These are phyloP conservation scores for Festucalex cinctus DNA, from an alignment of 2,113 vertebrate species.

Conservation along the genomic window DNA sequence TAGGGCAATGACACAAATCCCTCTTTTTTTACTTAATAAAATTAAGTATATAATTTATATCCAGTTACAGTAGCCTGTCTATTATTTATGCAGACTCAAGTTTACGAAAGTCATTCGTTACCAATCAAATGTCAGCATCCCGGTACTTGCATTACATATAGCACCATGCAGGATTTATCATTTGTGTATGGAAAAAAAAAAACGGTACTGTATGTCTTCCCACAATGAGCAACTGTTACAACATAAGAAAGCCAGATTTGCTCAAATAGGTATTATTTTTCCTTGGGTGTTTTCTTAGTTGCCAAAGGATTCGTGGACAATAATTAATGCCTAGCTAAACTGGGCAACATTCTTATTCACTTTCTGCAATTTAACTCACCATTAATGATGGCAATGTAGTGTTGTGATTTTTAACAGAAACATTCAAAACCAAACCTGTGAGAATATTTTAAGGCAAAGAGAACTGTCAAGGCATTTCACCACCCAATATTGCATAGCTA, in stretches of 20 bases:
- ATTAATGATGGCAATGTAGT: slow-evolving; percentile 36
- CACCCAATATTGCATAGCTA: slow-evolving; percentile 77
- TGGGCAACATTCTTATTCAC: slow-evolving; percentile 41
- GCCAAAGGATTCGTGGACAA: slow-evolving; percentile 20
- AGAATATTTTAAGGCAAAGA: slow-evolving; percentile 71
- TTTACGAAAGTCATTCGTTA: slow-evolving; percentile 22
- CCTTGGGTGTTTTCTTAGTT: background rate
- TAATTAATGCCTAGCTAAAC: slow-evolving; percentile 20
- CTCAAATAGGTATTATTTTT: slow-evolving; percentile 20
- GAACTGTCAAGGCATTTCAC: slow-evolving; percentile 74
- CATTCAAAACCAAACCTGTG: slow-evolving; percentile 51
- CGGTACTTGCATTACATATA: slow-evolving; percentile 11
- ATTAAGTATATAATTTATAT: slow-evolving; percentile 15
- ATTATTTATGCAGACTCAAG: slow-evolving; percentile 45
- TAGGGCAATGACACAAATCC: slow-evolving; percentile 23
- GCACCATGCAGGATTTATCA: slow-evolving; percentile 6
- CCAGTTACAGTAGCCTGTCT: slow-evolving; percentile 34
- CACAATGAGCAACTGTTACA: slow-evolving; percentile 4
- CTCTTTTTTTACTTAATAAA: slow-evolving; percentile 15
- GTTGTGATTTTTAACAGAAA: slow-evolving; percentile 32
- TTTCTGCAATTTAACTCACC: slow-evolving; percentile 18
- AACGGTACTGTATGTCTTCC: background rate
- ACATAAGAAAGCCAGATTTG: background rate
- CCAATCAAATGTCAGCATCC: slow-evolving; percentile 21
- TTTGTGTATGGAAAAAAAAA: background rate